phyloP scores from a whole-genome alignment of 2,888 invertebrate species.

The Ypsolopha scabrella region DNA sequence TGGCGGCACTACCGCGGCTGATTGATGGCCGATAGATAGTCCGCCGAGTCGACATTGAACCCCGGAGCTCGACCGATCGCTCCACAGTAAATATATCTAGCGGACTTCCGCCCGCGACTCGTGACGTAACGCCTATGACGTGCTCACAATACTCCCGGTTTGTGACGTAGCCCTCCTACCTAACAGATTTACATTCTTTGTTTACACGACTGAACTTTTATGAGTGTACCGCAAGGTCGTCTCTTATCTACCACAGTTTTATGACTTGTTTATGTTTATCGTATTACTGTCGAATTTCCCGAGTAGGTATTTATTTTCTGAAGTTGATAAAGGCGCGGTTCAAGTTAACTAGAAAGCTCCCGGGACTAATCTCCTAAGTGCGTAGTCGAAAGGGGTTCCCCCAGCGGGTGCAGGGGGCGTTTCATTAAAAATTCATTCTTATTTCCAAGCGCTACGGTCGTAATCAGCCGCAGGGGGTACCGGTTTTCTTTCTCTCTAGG shows the following conservation, averaged over 20 bases:
- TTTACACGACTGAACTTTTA: constrained; percentile 62
- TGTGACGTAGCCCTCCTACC: constrained; percentile 32
- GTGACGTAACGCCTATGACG: constrained; percentile 30
- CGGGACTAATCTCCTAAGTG: constrained; percentile 69
- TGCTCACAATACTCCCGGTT: constrained; percentile 18
- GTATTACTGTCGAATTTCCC: neutral
- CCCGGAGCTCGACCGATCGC: constrained; percentile 30
- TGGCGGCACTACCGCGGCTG: constrained; percentile 24
- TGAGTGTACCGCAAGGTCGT: constrained; percentile 57
- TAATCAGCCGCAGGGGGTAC: constrained; percentile 52
- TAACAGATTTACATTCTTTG: constrained; percentile 55
- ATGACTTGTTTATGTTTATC: constrained; percentile 33
- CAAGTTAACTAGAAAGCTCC: constrained; percentile 45
- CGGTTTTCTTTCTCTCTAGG: neutral
- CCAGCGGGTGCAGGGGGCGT: constrained; percentile 23
- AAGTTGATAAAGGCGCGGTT: constrained; percentile 15
- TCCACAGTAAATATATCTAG: constrained; percentile 50
- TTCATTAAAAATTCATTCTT: constrained; percentile 71
- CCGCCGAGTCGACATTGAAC: constrained; percentile 55
- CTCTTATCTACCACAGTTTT: constrained; percentile 59
- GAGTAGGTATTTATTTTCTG: neutral
- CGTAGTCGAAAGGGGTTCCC: constrained; percentile 28
- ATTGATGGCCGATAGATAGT: constrained; percentile 66
- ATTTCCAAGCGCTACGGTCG: constrained; percentile 48
- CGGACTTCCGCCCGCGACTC: constrained; percentile 45